Evolutionary conservation across 2,888 invertebrate species (phyloP), one percentile per base, ranked within the genome.

Genomic region (Drosophila melanosoma): DNA sequence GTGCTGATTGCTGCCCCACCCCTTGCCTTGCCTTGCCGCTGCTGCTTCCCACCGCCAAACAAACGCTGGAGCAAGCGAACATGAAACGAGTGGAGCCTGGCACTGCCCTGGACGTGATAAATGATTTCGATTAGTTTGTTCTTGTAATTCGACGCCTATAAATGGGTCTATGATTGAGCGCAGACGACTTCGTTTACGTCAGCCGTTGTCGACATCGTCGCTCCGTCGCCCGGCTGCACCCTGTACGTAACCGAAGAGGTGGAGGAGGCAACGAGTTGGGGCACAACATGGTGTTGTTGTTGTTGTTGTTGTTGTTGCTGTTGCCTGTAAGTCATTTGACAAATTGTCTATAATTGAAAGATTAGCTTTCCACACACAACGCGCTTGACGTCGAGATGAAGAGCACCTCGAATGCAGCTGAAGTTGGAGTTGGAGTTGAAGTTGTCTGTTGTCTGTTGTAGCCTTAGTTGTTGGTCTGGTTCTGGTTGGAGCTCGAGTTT

Each of bases 91-190:
- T 69, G 70, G 69, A 78, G 80, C 70, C 69, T 75, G 78, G 74
- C 70, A 74, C 79, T 77, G 71, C 75, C 68, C 79, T 73, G 85
- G 82, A 87, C 83, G 87, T 92, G 92, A 92, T 91, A 92, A 92
- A 92, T 92, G 89, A 92, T 90, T 92, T 92, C 92, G 92, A 92
- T 92, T 92, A 92, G 92, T 91, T 87, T 90, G 91, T 91, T 91
- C 92, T 92, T 92, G 92, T 92, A 92, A 92, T 92, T 91, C 92
- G 92, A 92, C 92, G 92, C 92, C 92, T 92, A 91, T 92, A 92
- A 92, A 92, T 92, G 92, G 92, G 85, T 88, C 92, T 90, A 87
- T 91, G 92, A 92, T 91, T 91, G 90, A 91, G 88, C 89, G 88
- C 79, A 81, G 87, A 89, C 82, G 82, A 82, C 85, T 85, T 83